A percentile compares a stretch with the other conserved stretches of the same genome.
These are phyloP conservation scores for Puma concolor DNA, from an alignment of 2,113 vertebrate species.

Conservation along the genomic window DNA sequence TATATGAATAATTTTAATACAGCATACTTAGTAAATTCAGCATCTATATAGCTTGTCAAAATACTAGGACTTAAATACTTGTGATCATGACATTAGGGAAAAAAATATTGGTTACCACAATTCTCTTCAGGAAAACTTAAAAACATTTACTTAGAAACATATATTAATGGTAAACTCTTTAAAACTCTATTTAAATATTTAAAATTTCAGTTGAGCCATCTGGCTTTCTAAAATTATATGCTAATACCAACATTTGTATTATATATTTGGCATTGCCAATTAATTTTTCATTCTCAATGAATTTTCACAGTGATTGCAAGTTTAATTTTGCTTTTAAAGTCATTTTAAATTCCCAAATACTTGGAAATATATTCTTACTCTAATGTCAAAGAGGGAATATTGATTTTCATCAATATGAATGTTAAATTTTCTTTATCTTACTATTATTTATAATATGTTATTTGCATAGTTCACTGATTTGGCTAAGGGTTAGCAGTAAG, in stretches of 20 bases:
- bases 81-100: neutral
- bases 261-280: neutral
- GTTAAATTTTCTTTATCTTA: neutral
- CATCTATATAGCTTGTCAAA: neutral
- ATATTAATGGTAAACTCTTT: neutral
- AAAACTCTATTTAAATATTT: neutral
- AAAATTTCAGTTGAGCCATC: neutral
- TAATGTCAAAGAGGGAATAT: neutral
- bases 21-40: neutral
- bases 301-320: neutral
- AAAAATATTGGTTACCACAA: neutral
- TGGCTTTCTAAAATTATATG: constrained; percentile 34
- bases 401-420: neutral
- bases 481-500: neutral
- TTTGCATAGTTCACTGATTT: neutral
- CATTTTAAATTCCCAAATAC: neutral
- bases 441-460: neutral
- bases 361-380: neutral
- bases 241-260: neutral
- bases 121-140: neutral
- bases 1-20: neutral
- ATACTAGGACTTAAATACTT: neutral
- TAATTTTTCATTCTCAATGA: constrained; percentile 1
- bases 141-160: neutral
- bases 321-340: neutral